Evolutionary conservation across 1,140 invertebrate species (phyloP), one percentile per base, ranked within the genome.

Genomic region (Drosophila pandora): DNA sequence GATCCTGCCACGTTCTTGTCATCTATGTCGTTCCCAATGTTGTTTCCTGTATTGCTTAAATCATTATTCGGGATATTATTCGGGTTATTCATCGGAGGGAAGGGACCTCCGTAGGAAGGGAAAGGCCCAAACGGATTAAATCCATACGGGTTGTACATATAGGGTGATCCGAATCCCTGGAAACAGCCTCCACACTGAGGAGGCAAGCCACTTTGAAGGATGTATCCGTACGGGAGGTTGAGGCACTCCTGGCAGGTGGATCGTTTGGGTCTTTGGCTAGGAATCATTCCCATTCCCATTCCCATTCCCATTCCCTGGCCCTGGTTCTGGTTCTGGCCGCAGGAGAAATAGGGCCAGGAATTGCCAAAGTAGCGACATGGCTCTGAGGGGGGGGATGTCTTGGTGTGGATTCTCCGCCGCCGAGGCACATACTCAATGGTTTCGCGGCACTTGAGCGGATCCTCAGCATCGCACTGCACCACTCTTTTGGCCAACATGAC

Each of bases 401-500:
- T 63, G 0, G 17, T 25, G 6, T 69, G 74, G 3, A 13, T 28
- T 25, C 37, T 88, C 43, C 52, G 61, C 9, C 61, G 34, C 7
- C 75, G 37, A 3, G 84, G 84, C 30, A 75, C 65, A 76, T 89
- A 89, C 34, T 89, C 79, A 5, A 89, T 52, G 10, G 73, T 65
- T 37, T 90, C 84, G 12, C 68, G 65, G 37, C 84, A 89, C 0
- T 60, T 39, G 0, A 58, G 65, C 1, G 67, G 41, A 7, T 75
- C 52, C 0, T 76, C 58, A 1, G 41, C 37, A 9, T 84, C 60
- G 41, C 88, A 90, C 1, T 70, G 55, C 4, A 79, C 64, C 0
- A 88, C 79, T 1, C 64, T 62, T 17, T 76, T 81, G 49, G 84
- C 79, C n/a, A 73, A 17, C 85, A 91, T 91, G 2, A 90, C 74